Evolutionary conservation across 2,888 invertebrate species (phyloP).

Genomic region (Drosophila mimica): DNA sequence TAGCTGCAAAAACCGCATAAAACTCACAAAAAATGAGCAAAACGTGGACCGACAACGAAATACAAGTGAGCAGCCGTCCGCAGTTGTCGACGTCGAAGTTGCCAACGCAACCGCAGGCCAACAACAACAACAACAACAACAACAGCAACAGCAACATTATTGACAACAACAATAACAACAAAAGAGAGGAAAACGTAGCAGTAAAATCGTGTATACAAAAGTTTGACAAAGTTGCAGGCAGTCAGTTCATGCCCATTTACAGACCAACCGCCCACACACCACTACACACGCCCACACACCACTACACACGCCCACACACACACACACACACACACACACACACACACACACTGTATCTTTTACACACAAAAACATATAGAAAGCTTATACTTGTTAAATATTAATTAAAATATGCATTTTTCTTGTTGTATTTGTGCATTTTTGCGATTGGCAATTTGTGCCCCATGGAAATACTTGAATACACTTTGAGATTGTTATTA

Average conservation of each 20-base stretch:
- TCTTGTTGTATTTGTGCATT: constrained; percentile 28
- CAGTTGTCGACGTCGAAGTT: constrained; percentile 57
- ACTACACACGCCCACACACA: constrained; percentile 22
- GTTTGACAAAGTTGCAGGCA: constrained; percentile 65
- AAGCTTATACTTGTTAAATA: constrained; percentile 80
- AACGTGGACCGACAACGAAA: constrained; percentile 49
- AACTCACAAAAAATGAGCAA: constrained; percentile 43
- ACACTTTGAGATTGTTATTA: constrained; percentile 5
- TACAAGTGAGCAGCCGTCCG: constrained; percentile 65
- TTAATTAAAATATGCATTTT: constrained; percentile 79
- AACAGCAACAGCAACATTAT: constrained; percentile 18
- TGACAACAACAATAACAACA: constrained; percentile 32
- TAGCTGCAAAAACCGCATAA: constrained; percentile 63
- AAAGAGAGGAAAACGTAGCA: constrained; percentile 15
- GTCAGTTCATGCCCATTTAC: constrained; percentile 28
- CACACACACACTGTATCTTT: constrained; percentile 3
- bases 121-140: constrained; percentile 17
- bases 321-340: constrained; percentile 15
- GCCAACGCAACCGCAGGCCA: constrained; percentile 57
- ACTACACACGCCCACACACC: constrained; percentile 18
- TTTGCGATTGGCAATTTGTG: constrained; percentile 6
- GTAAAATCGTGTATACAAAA: constrained; percentile 50
- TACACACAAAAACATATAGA: constrained; percentile 8
- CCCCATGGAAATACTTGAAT: background rate
- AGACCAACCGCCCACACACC: constrained; percentile 13